phyloP scores from a whole-genome alignment of 1,140 invertebrate genomes.

The Tetragonula clypearis region DNA sequence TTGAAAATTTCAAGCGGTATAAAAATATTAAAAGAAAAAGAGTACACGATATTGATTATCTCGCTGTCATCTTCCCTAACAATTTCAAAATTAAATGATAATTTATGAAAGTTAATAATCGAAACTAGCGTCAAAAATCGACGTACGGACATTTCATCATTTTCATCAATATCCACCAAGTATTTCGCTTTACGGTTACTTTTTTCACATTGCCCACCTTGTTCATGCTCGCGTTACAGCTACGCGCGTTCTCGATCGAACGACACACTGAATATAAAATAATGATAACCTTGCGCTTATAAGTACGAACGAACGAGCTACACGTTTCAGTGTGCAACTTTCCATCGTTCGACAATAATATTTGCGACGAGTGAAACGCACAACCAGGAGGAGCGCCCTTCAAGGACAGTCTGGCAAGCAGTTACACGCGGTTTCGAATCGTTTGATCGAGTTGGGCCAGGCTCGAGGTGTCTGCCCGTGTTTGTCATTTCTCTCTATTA shows the following conservation, averaged over 20 bases:
- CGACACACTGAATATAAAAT: not conserved
- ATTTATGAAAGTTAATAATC: not conserved
- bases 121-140: not conserved
- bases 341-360: not conserved
- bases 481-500: slow-evolving; percentile 8
- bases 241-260: not conserved
- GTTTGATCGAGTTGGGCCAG: not conserved
- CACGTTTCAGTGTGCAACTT: not conserved
- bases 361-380: not conserved
- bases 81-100: not conserved
- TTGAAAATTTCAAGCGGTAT: too few relatives aligned
- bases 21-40: too few relatives aligned
- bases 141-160: not conserved
- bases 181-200: not conserved
- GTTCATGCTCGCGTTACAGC: not conserved
- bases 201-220: not conserved
- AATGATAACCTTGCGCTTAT: not conserved
- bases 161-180: not conserved
- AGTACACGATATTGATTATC: not conserved
- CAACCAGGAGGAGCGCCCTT: not conserved
- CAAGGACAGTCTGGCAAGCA: slow-evolving; percentile 9
- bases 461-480: not conserved
- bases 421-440: slow-evolving; percentile 17
- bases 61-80: not conserved
- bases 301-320: not conserved